phyloP scores from a whole-genome alignment of 2,888 invertebrate genomes.

The Exocentrus adspersus region DNA sequence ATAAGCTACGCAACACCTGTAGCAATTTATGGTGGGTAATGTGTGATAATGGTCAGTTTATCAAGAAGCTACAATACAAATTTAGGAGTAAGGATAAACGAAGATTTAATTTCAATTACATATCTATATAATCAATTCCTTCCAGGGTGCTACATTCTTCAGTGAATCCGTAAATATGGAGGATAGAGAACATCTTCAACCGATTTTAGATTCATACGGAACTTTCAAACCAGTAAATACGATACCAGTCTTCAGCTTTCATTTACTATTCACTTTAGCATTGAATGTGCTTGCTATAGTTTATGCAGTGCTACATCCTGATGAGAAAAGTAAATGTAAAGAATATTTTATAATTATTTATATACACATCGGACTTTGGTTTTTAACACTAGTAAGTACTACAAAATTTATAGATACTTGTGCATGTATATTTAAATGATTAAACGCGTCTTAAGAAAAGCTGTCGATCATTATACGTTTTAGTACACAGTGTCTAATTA shows the following conservation, averaged over 20 bases:
- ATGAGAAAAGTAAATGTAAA: slow-evolving; percentile 64
- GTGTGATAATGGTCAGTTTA: slow-evolving; percentile 56
- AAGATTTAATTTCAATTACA: slow-evolving; percentile 20
- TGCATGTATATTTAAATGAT: too few species aligned
- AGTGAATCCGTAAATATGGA: slow-evolving; percentile 62
- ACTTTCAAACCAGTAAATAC: slow-evolving; percentile 60
- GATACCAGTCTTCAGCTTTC: slow-evolving; percentile 54
- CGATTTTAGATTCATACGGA: slow-evolving; percentile 60
- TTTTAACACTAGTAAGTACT: slow-evolving; percentile 67
- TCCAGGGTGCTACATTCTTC: slow-evolving; percentile 63
- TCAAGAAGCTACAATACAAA: slow-evolving; percentile 56
- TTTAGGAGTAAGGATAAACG: slow-evolving; percentile 54
- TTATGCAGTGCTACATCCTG: slow-evolving; percentile 59
- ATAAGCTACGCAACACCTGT: too few species aligned
- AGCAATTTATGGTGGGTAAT: too few species aligned
- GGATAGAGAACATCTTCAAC: slow-evolving; percentile 58
- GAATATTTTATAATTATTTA: slow-evolving; percentile 71
- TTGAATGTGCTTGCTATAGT: slow-evolving; percentile 59
- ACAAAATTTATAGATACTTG: too few species aligned
- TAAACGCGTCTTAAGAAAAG: too few species aligned
- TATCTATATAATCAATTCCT: slow-evolving; percentile 22
- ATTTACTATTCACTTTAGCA: slow-evolving; percentile 54
- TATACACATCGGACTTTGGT: slow-evolving; percentile 69
- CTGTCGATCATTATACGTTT: too few species aligned
- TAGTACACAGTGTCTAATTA: not conserved